Conservation (phyloP, 2,888 invertebrate species). For the Tinea trinotella region DNA sequence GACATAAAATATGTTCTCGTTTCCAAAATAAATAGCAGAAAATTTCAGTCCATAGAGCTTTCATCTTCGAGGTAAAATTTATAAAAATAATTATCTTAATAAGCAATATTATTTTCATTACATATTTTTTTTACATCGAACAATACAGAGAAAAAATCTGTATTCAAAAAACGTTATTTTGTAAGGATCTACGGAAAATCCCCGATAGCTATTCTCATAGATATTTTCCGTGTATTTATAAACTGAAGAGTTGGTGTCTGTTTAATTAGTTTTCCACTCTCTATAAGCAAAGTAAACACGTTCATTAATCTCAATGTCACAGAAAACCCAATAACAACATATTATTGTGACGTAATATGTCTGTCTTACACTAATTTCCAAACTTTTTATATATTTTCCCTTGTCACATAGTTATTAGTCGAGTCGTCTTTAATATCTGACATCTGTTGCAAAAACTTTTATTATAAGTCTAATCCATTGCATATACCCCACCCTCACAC, state of each 20-base stretch:
- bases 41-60: too few relatives aligned
- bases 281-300: slow-evolving; percentile 37
- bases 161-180: background rate
- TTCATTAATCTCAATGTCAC: slow-evolving; percentile 44
- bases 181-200: background rate
- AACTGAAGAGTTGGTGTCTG: background rate
- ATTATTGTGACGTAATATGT: slow-evolving; percentile 14
- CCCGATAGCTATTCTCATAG: background rate
- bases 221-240: background rate
- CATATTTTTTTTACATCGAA: too few relatives aligned
- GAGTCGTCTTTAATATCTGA: slow-evolving; percentile 70
- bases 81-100: too few relatives aligned
- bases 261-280: slow-evolving; percentile 7
- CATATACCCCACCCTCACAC: slow-evolving; percentile 39
- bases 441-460: slow-evolving; percentile 73
- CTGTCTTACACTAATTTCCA: slow-evolving; percentile 43
- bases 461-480: slow-evolving; percentile 72
- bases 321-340: slow-evolving; percentile 32
- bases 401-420: slow-evolving; percentile 61
- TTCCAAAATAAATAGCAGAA: too few relatives aligned
- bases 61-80: too few relatives aligned
- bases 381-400: slow-evolving; percentile 68
- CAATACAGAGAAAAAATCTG: too few relatives aligned
- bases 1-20: too few relatives aligned
- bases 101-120: too few relatives aligned